Evolutionary conservation across 2,113 vertebrate genomes (phyloP).

Genomic region (Psittacara wagleri): DNA sequence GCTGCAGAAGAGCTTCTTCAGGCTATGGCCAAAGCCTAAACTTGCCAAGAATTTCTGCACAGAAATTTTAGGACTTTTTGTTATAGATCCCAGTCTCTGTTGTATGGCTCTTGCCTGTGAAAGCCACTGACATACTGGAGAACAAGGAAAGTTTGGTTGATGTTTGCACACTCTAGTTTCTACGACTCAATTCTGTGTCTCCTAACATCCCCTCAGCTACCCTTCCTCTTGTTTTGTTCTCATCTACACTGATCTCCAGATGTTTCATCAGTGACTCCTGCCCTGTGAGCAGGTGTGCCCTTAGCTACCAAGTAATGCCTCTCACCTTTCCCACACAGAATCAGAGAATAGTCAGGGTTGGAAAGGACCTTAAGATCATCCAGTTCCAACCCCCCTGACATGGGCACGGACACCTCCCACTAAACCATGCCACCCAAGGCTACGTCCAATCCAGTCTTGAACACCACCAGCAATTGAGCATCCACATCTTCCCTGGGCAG

Average conservation of each 20-base stretch:
- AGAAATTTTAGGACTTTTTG: neutral
- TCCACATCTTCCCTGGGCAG: no score
- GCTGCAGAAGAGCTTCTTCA: conserved; percentile 16
- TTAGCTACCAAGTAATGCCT: neutral
- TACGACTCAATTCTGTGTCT: neutral
- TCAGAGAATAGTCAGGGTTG: no score
- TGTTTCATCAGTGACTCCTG: neutral
- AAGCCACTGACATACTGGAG: neutral
- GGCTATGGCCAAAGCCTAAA: neutral
- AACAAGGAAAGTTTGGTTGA: neutral
- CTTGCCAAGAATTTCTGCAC: neutral
- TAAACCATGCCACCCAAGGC: no score
- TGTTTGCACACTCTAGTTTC: neutral
- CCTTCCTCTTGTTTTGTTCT: neutral
- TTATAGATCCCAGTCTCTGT: neutral
- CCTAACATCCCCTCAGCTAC: neutral
- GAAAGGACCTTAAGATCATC: no score
- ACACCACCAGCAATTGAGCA: no score
- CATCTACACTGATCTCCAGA: neutral
- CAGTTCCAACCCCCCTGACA: no score
- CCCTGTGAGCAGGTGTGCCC: neutral
- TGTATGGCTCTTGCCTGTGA: neutral
- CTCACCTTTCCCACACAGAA: neutral
- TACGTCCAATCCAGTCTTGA: no score
- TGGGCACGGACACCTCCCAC: no score